Percentiles rank a stretch among this genome's conserved stretches.
phyloP scores from a whole-genome alignment of 2,113 vertebrate species.

The Oostethus manadensis region DNA sequence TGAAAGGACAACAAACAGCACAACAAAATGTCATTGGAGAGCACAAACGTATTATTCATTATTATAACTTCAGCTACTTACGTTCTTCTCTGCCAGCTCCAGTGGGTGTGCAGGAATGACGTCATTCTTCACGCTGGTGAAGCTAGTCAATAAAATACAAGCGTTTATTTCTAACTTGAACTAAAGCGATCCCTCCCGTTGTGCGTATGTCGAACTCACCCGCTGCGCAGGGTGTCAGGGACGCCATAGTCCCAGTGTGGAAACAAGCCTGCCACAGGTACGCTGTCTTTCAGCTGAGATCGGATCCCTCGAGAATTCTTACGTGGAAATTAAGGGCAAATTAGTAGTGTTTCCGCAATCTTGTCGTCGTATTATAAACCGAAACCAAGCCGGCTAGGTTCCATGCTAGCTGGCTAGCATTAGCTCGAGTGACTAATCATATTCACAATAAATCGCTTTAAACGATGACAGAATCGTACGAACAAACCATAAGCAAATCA shows the following conservation, averaged over 20 bases:
- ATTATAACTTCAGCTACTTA: slow-evolving; percentile 63
- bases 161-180: neutral
- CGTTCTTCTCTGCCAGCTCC: slow-evolving; percentile 92
- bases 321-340: neutral
- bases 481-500: neutral
- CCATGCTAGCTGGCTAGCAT: slow-evolving; percentile 34
- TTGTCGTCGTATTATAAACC: neutral
- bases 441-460: slow-evolving; percentile 16
- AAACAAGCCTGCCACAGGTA: slow-evolving; percentile 81
- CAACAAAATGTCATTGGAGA: too few relatives aligned
- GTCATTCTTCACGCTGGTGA: slow-evolving; percentile 87
- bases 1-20: too few relatives aligned
- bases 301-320: slow-evolving; percentile 83
- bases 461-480: too few relatives aligned
- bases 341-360: neutral
- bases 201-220: slow-evolving; percentile 60
- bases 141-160: slow-evolving; percentile 62
- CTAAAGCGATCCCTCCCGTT: neutral
- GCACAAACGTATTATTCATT: too few relatives aligned
- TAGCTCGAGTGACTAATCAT: slow-evolving; percentile 64
- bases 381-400: neutral
- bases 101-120: slow-evolving; percentile 88
- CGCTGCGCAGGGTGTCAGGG: slow-evolving; percentile 82
- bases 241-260: slow-evolving; percentile 80
- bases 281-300: slow-evolving; percentile 84